Evolutionary conservation across 2,797 vertebrate species (phyloP).

Genomic region (Tadarida brasiliensis): DNA sequence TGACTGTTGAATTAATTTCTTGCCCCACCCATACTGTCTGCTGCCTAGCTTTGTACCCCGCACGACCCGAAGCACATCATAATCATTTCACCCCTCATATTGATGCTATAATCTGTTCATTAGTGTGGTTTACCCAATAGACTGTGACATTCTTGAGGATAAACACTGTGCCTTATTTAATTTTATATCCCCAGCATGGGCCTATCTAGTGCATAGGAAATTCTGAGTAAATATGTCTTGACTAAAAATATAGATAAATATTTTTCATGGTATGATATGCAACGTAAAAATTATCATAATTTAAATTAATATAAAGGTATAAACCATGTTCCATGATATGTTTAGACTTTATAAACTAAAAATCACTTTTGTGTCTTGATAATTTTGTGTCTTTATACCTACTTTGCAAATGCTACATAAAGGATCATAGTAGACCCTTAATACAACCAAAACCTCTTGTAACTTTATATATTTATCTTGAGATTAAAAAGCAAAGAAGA

Average conservation of each 20-base stretch:
- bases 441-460: neutral
- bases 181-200: neutral
- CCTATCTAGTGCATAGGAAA: neutral
- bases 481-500: neutral
- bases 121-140: neutral
- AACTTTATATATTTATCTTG: neutral
- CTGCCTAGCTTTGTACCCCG: neutral
- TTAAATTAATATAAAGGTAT: neutral
- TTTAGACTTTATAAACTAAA: neutral
- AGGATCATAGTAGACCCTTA: neutral
- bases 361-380: neutral
- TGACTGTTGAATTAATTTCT: neutral
- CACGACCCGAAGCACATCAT: neutral
- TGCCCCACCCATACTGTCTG: neutral
- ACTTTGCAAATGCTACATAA: neutral
- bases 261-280: neutral
- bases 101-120: neutral
- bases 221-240: neutral
- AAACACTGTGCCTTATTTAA: neutral
- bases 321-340: neutral
- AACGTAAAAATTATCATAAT: neutral
- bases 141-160: neutral
- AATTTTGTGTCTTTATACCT: neutral
- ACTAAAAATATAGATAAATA: neutral
- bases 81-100: neutral